Percentiles rank a stretch among this genome's conserved stretches.
Evolutionary conservation across 2,888 invertebrate species (phyloP).

Genomic region (Choreutis nemorana): DNA sequence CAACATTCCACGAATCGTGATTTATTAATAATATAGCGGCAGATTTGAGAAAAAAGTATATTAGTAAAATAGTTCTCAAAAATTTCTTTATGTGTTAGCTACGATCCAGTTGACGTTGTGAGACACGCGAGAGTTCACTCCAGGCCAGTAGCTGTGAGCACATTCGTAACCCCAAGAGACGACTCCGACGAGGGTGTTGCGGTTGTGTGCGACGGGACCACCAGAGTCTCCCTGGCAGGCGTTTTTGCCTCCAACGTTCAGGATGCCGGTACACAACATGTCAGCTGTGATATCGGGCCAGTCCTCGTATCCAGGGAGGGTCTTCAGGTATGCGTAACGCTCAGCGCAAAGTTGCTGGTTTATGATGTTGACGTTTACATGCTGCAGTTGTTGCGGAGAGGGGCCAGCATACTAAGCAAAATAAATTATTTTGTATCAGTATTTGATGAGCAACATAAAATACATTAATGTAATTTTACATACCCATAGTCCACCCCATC

Average conservation of each 20-base stretch:
- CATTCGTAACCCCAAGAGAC: conserved; percentile 58
- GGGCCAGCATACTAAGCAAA: conserved; percentile 15
- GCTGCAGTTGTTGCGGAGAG: conserved; percentile 20
- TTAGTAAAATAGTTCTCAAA: background rate
- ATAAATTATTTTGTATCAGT: background rate
- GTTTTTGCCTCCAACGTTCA: conserved; percentile 27
- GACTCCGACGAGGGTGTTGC: conserved; percentile 41
- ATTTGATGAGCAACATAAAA: too few relatives aligned
- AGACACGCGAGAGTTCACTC: conserved; percentile 54
- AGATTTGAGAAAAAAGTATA: too few relatives aligned
- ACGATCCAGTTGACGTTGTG: conserved; percentile 28
- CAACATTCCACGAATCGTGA: too few relatives aligned
- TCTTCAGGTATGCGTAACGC: conserved; percentile 21
- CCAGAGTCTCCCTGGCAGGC: conserved; percentile 61
- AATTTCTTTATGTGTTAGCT: conserved; percentile 13
- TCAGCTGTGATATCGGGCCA: conserved; percentile 23
- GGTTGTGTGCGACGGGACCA: conserved; percentile 46
- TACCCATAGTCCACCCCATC: conserved; percentile 29
- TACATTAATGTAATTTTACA: too few relatives aligned
- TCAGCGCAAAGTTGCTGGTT: conserved; percentile 22
- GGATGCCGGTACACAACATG: conserved; percentile 34
- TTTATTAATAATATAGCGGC: too few relatives aligned
- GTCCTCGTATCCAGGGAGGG: conserved; percentile 12
- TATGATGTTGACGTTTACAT: conserved; percentile 23
- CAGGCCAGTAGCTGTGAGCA: conserved; percentile 47